Evolutionary conservation across 1,140 invertebrate genomes (phyloP).

Genomic region (Nephila pilipes): DNA sequence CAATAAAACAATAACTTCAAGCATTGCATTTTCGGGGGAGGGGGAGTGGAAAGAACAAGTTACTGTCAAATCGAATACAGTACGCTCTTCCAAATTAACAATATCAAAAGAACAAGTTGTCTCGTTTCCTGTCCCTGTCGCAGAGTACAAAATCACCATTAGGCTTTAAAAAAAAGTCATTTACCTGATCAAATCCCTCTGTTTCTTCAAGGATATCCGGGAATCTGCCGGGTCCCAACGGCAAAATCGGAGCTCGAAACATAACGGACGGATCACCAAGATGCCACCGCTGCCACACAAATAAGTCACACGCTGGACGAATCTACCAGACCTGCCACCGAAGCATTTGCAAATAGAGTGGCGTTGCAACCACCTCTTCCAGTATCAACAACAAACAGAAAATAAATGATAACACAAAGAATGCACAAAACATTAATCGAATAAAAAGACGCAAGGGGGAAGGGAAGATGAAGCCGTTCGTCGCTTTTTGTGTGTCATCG

Average conservation of each 20-base stretch:
- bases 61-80: no score
- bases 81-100: no score
- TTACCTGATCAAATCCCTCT: constrained; percentile 26
- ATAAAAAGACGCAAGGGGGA: constrained; percentile 17
- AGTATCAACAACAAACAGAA: neutral
- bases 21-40: no score
- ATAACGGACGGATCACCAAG: neutral
- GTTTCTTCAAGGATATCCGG: constrained; percentile 19
- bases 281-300: neutral
- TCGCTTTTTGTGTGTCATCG: constrained; percentile 14
- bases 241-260: constrained; percentile 54
- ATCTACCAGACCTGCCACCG: neutral
- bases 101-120: no score
- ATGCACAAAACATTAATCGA: neutral
- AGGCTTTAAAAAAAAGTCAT: no score
- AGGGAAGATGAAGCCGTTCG: neutral
- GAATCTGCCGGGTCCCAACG: neutral
- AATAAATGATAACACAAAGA: neutral
- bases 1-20: no score
- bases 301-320: neutral
- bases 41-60: no score
- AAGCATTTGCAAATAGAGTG: neutral
- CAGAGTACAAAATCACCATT: no score
- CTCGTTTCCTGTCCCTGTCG: no score
- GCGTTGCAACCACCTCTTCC: neutral